phyloP scores from a whole-genome alignment of 2,797 vertebrate genomes.

The Stomatorhinus walkeri region DNA sequence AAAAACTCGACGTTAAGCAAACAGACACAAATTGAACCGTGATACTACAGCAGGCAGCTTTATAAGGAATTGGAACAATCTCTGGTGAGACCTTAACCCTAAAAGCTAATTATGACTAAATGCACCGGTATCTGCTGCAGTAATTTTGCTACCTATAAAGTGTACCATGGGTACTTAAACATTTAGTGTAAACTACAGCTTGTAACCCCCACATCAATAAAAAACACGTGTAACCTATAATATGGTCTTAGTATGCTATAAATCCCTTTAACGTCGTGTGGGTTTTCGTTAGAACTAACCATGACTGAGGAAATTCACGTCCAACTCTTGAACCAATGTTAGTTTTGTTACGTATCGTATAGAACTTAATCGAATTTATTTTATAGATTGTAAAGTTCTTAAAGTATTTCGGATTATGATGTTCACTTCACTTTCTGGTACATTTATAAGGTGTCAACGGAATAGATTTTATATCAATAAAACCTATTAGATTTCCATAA shows the following conservation, averaged over 20 bases:
- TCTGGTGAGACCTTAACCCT: not conserved
- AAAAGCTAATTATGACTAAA: not conserved
- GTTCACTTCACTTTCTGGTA: not conserved
- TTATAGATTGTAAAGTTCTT: not conserved
- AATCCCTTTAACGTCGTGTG: not conserved
- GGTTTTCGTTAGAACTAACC: not conserved
- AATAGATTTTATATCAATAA: not conserved
- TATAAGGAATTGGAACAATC: not conserved
- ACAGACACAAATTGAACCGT: not conserved
- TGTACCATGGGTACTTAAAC: not conserved
- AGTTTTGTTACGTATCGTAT: not conserved
- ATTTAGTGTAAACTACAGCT: not conserved
- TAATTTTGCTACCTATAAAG: not conserved
- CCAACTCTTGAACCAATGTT: not conserved
- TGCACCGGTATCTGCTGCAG: not conserved
- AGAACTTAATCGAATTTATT: not conserved
- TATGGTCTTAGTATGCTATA: not conserved
- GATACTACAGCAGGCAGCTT: not conserved
- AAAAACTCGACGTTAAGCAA: not conserved
- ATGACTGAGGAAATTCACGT: not conserved
- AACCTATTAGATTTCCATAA: not conserved
- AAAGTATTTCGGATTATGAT: not conserved
- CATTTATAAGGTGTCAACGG: not conserved
- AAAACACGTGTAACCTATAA: not conserved
- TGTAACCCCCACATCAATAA: not conserved